Evolutionary conservation across 2,113 vertebrate species (phyloP), one percentile per base, ranked within the genome.

Genomic region (Rhinogobius similis): DNA sequence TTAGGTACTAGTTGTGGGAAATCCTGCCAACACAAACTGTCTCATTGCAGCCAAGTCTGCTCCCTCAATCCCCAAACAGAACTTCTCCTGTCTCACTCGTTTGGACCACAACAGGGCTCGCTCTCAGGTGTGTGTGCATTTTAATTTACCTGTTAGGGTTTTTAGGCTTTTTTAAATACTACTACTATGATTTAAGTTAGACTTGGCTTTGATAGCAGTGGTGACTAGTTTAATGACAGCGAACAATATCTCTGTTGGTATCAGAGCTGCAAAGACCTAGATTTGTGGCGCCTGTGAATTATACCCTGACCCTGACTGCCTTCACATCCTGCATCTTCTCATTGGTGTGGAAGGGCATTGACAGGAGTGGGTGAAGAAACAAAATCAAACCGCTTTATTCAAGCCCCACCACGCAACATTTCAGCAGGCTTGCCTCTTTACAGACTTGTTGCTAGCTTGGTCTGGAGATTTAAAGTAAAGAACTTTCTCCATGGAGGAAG

Each of bases 21-120:
- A 99, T 82, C 98, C 97, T 73, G 98, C 97, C 41, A 99, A 99
- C 83, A 99, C 98, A 18, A 99, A 99, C 92, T 99, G 98, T 79
- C 89, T 99, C 90, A 96, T 96, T 67, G 95, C 98, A 62, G 92
- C 94, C 1, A 98, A 98, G 89, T 98, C 95, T 1, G 98, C 98
- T 27, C 96, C 97, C 0, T 98, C 97, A 27, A 98, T 99, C 84
- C 97, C 98, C 41, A 99, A 98, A 87, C 95, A 98, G 88, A 99
- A 98, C 87, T 99, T 99, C 92, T 98, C 95, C 75, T 99, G 98
- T 79, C 92, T 99, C 83, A 99, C 98, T 72, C 96, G 97, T 68
- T 90, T 99, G 93, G 98, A 99, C 92, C 97, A 99, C 82, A 99
- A 99, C 92, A 92, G 98, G 88, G 98, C 98, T 72, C 94, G 94